Evolutionary conservation across 2,888 invertebrate genomes (phyloP), one percentile per base, ranked within the genome.

Genomic region (Mechanitis mazaeus): DNA sequence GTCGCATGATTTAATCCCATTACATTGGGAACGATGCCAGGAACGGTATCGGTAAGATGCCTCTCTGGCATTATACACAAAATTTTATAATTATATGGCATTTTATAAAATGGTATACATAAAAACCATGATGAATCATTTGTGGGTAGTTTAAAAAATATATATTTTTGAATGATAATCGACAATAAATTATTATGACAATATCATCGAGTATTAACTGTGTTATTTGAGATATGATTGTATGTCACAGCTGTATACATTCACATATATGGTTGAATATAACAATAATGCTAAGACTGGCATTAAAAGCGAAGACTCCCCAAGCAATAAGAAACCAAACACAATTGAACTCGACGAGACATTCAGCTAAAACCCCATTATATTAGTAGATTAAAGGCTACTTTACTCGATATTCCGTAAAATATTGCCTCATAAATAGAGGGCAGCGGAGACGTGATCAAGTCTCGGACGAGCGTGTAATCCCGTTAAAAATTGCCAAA

Each of bases 401-500:
- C 88, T 90, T 87, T 85, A 83, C 87, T 86, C 89, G 81, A 89
- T 90, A 90, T 90, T 87, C 87, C 85, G 76, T 89, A 82, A 90
- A 86, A 88, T 90, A 90, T 89, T 80, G 83, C 87, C 83, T 76
- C 89, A 84, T 90, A 90, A 90, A 87, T 87, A 85, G 79, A 73
- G 81, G 83, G 83, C 80, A 81, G 83, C 78, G 79, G 76, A 83
- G 84, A 88, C 87, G 87, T 87, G 89, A 88, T 87, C 87, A 79
- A 81, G 80, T 75, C 75, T 74, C 72, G 75, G 74, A 72, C 70
- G 75, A 75, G 72, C 69, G 67, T 76, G 81, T 88, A 89, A 90
- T 88, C 89, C 89, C 76, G 79, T 88, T 90, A 90, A 90, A 88
- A 89, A 90, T 90, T 85, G 87, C 87, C 87, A 83, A 88, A 85